Percentiles rank a stretch among this genome's conserved stretches.
These are phyloP conservation scores for Drosophila repleta DNA, from an alignment of 1,140 invertebrate genomes.

Conservation along the genomic window DNA sequence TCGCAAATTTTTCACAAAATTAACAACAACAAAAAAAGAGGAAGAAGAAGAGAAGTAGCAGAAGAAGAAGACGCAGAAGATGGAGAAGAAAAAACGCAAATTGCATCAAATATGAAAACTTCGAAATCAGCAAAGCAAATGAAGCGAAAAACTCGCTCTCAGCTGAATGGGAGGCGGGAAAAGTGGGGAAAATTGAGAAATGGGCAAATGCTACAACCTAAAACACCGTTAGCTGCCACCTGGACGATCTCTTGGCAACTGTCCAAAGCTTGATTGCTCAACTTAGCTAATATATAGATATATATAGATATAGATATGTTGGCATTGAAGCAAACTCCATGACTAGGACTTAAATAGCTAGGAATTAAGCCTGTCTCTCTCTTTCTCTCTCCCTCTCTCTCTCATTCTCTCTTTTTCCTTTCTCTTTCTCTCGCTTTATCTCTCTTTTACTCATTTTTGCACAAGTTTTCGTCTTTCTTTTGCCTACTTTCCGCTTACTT, in stretches of 20 bases:
- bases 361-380: too few relatives aligned
- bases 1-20: conserved; percentile 56
- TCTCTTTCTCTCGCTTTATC: too few relatives aligned
- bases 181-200: not conserved
- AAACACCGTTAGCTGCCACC: too few relatives aligned
- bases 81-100: conserved; percentile 47
- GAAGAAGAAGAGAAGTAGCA: not conserved
- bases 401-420: too few relatives aligned
- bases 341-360: too few relatives aligned
- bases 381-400: too few relatives aligned
- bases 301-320: too few relatives aligned
- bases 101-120: conserved; percentile 69
- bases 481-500: too few relatives aligned
- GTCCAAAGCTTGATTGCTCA: not conserved
- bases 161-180: not conserved
- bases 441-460: too few relatives aligned
- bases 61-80: not conserved
- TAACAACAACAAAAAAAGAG: conserved; percentile 18
- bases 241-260: not conserved
- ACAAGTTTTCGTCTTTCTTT: too few relatives aligned
- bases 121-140: conserved; percentile 76
- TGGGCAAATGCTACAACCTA: not conserved
- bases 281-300: not conserved
- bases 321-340: too few relatives aligned
- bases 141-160: conserved; percentile 38